These are phyloP conservation scores for Chaenodraco wilsoni DNA, from an alignment of 2,797 vertebrate genomes.

Conservation along the genomic window DNA sequence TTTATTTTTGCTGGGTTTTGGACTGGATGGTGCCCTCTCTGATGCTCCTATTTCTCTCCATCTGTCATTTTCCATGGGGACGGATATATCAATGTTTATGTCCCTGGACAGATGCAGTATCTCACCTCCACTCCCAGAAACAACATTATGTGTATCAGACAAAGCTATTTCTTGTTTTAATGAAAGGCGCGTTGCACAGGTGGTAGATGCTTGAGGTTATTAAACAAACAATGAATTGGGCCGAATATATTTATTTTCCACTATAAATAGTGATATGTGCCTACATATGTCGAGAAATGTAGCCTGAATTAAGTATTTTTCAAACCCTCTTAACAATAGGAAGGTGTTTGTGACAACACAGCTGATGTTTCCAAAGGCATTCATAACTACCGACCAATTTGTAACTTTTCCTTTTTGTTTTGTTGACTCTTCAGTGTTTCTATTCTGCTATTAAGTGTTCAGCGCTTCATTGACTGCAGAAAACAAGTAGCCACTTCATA, in stretches of 20 bases:
- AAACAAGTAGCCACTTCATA: slow-evolving; percentile 9
- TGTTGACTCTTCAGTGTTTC: slow-evolving; percentile 23
- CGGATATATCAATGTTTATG: slow-evolving; percentile 35
- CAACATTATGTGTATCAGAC: slow-evolving; percentile 24
- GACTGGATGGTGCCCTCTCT: not conserved
- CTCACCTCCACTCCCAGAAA: slow-evolving; percentile 29
- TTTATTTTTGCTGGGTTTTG: not conserved
- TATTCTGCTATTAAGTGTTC: slow-evolving; percentile 19
- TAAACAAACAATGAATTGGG: not conserved
- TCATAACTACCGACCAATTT: slow-evolving; percentile 21
- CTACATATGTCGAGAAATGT: slow-evolving; percentile 1
- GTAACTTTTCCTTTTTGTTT: slow-evolving; percentile 25
- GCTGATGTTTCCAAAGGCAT: not conserved
- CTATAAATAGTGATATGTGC: not conserved
- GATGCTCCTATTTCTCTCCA: slow-evolving; percentile 17
- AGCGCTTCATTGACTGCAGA: slow-evolving; percentile 25
- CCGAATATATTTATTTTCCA: not conserved
- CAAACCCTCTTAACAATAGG: not conserved
- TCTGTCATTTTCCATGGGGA: slow-evolving; percentile 31
- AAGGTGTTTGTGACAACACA: not conserved
- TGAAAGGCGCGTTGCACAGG: slow-evolving; percentile 1
- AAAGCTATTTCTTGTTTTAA: slow-evolving; percentile 25
- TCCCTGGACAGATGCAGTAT: slow-evolving; percentile 39
- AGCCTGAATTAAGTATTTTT: not conserved
- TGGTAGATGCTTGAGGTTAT: slow-evolving; percentile 22